A percentile compares a stretch with the other conserved stretches of the same genome.
These are phyloP conservation scores for Timandra comae DNA, from an alignment of 2,888 invertebrate species.

Conservation along the genomic window DNA sequence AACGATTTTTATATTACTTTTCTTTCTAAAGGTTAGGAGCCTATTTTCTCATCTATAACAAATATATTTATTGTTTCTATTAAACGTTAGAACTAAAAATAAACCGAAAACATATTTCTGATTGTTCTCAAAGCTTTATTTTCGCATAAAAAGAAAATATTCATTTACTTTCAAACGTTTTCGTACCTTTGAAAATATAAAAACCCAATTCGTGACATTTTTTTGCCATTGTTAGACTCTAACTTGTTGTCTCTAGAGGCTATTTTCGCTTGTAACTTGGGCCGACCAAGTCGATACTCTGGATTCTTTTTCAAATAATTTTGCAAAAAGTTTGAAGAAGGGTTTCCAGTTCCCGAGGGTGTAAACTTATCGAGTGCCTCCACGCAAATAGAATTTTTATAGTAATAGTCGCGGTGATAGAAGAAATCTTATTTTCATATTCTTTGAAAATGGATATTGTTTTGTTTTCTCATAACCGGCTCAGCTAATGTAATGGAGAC, in stretches of 20 bases:
- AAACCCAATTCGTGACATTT: constrained; percentile 29
- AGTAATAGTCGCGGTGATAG: constrained; percentile 19
- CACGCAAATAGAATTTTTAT: constrained; percentile 26
- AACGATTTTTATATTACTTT: too few relatives aligned
- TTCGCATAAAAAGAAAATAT: not conserved
- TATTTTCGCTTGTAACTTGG: constrained; percentile 36
- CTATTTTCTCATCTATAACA: too few relatives aligned
- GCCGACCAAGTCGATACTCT: constrained; percentile 27
- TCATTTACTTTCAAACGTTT: constrained; percentile 1
- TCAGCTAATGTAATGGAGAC: constrained; percentile 1
- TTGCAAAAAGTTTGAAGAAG: constrained; percentile 62
- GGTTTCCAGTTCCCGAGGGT: constrained; percentile 52
- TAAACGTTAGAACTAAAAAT: too few relatives aligned
- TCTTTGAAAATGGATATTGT: constrained; percentile 16
- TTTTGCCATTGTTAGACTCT: constrained; percentile 22
- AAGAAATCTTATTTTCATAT: constrained; percentile 23
- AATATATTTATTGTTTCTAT: too few relatives aligned
- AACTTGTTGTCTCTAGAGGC: constrained; percentile 29
- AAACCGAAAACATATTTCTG: too few relatives aligned
- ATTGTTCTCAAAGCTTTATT: not conserved
- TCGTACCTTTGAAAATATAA: constrained; percentile 24
- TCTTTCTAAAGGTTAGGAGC: too few relatives aligned
- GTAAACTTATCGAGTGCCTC: constrained; percentile 54
- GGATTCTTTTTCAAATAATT: constrained; percentile 63
- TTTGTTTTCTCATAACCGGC: constrained; percentile 9